phyloP scores from a whole-genome alignment of 2,888 invertebrate genomes.

The Caenorhabditis panamensis region DNA sequence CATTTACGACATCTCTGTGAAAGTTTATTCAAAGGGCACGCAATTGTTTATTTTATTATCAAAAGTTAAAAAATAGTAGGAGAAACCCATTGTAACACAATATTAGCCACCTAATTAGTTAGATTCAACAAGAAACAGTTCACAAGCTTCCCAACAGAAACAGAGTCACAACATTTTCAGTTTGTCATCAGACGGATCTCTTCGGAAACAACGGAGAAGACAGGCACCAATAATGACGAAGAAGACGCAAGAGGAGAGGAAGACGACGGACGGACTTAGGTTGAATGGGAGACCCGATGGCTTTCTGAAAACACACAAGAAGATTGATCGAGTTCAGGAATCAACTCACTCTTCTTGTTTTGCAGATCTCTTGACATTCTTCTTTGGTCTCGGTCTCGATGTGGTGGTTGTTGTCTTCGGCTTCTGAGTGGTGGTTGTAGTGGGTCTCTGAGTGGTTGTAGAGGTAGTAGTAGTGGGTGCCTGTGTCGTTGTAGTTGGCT shows the following conservation, averaged over 20 bases:
- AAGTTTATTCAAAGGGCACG: too few species aligned
- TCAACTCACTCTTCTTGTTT: neutral
- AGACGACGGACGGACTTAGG: conserved; percentile 19
- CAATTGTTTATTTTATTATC: too few species aligned
- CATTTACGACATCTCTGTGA: too few species aligned
- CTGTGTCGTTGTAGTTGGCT: neutral
- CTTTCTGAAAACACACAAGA: neutral
- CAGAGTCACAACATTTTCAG: conserved; percentile 39
- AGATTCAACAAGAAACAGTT: too few species aligned
- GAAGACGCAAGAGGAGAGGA: conserved; percentile 17
- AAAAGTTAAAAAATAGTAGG: too few species aligned
- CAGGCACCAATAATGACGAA: conserved; percentile 27
- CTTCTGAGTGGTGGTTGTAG: too few species aligned
- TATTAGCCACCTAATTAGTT: too few species aligned
- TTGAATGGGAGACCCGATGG: neutral
- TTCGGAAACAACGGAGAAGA: conserved; percentile 23
- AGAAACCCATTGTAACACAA: too few species aligned
- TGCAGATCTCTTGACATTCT: neutral
- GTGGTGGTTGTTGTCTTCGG: too few species aligned
- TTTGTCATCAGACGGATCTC: conserved; percentile 18
- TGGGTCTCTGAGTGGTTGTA: neutral
- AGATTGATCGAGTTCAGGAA: too few species aligned
- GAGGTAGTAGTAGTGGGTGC: neutral
- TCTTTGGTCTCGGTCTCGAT: too few species aligned
- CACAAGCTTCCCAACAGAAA: neutral